Evolutionary conservation across 2,888 invertebrate species (phyloP).

Genomic region (Tetropium fuscum): DNA sequence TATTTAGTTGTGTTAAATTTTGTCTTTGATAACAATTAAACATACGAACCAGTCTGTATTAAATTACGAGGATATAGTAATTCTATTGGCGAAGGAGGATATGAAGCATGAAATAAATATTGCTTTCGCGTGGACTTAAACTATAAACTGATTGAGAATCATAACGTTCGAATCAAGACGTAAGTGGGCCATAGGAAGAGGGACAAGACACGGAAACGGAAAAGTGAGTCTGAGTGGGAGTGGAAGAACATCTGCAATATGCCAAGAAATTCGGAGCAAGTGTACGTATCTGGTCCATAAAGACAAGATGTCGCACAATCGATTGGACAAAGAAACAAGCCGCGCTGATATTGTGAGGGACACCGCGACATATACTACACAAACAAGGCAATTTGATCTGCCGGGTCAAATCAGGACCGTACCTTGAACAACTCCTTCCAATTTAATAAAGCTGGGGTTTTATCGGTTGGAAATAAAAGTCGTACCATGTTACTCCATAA

Average conservation of each 20-base stretch:
- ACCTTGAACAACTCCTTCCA: slow-evolving; percentile 16
- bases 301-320: slow-evolving; percentile 66
- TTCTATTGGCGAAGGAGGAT: slow-evolving; percentile 9
- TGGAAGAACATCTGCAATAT: slow-evolving; percentile 52
- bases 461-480: slow-evolving; percentile 7
- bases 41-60: slow-evolving; percentile 1
- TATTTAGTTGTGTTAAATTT: no score
- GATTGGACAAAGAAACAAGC: slow-evolving; percentile 64
- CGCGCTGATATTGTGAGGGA: slow-evolving; percentile 59
- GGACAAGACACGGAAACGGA: slow-evolving; percentile 36
- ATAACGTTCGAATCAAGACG: slow-evolving; percentile 51
- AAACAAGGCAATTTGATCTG: slow-evolving; percentile 62
- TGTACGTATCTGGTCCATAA: slow-evolving; percentile 61
- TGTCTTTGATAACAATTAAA: no score
- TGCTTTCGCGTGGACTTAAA: slow-evolving; percentile 16
- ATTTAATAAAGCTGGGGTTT: slow-evolving; percentile 8
- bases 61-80: slow-evolving; percentile 7
- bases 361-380: slow-evolving; percentile 60
- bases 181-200: slow-evolving; percentile 41
- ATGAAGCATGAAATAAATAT: slow-evolving; percentile 26
- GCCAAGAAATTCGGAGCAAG: slow-evolving; percentile 58
- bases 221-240: slow-evolving; percentile 45
- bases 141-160: slow-evolving; percentile 35
- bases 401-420: slow-evolving; percentile 48
- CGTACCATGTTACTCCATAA: neutral